Base-by-base conservation (phyloP, 2,113 vertebrate species). In the Artemisiospiza belli region DNA sequence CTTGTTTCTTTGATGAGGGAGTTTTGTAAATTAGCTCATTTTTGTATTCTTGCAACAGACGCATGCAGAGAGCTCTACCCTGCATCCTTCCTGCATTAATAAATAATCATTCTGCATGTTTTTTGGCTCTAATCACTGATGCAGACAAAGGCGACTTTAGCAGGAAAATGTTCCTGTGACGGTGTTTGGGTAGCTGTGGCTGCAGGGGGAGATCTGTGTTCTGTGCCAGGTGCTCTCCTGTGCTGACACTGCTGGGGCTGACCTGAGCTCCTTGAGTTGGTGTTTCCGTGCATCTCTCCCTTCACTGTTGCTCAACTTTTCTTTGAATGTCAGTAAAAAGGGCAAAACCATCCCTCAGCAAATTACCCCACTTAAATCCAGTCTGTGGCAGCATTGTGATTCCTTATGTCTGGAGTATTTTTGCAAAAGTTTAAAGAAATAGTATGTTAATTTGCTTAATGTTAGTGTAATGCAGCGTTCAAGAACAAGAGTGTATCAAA, bases 21-120 rank as follows among this genome's bases (percentile, higher is more conserved):
- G 57, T 86, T 46, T 74, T 92, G 95, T 92, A 88, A 94, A 86
- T 87, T 54, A 54, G 59, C 52, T 94, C 58, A 47, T 88, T 97
- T 96, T 73, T 90, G 88, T 88, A 51, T 61, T 81, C 69, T 58
- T 90, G 69, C 77, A 89, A 80, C 66, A 93, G 87, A 70, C 33
- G 2, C 47, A 33, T 44, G 51, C 52, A 83, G 75, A 89, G 43
- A 63, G 47, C 47, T 68, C 77, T 93, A 8, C 62, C 54, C 87
- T 77, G 83, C 69, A 58, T 75, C 63, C 17, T 70, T 91, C 79
- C 66, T 89, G 85, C 59, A 64, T 96, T 94, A 97, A 97, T 97
- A 97, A 97, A 95, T 96, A 98, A 96, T 92, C 79, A 70, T 96
- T 95, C 81, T 95, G 79, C 51, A 44, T 83, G 84, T 5, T 94